Evolutionary conservation across 53 echinoderm and acorn worm genomes (phyloP).

Genomic region (Hippasteria phrygiana): DNA sequence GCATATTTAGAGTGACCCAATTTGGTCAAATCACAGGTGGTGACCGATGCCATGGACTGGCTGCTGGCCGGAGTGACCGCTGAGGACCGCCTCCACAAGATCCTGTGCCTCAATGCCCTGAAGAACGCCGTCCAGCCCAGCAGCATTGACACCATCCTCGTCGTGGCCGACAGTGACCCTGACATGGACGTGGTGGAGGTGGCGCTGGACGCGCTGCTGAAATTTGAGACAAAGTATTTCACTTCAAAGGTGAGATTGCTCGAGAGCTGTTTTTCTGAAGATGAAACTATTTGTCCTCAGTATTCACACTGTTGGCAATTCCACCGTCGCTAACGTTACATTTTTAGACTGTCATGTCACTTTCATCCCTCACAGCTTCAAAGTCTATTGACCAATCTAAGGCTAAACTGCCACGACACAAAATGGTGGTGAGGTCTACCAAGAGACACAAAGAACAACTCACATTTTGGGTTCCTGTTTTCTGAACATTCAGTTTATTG

Average conservation of each 20-base stretch:
- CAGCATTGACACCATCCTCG: conserved; percentile 70
- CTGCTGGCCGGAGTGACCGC: conserved; percentile 74
- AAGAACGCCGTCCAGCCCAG: conserved; percentile 83
- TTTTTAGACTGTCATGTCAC: no score
- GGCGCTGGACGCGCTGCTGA: conserved; percentile 78
- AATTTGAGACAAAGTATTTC: conserved; percentile 78
- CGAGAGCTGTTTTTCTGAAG: not conserved
- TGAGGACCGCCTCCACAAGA: conserved; percentile 73
- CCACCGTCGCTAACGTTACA: no score
- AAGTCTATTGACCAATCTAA: no score
- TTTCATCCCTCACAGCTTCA: no score
- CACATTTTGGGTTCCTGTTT: no score
- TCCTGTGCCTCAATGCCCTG: conserved; percentile 83
- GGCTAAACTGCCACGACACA: no score
- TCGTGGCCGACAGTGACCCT: conserved; percentile 66
- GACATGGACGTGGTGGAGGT: conserved; percentile 86
- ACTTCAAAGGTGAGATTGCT: conserved; percentile 72
- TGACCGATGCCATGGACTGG: conserved; percentile 67
- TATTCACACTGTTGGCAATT: no score
- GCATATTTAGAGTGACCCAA: no score
- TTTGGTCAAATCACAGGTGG: conserved; percentile 78
- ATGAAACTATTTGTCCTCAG: not conserved
- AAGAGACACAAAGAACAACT: no score
- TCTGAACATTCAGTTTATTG: no score
- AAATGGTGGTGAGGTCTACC: no score